Evolutionary conservation across 2,797 vertebrate genomes (phyloP).

Genomic region (Spondyliosoma cantharus): DNA sequence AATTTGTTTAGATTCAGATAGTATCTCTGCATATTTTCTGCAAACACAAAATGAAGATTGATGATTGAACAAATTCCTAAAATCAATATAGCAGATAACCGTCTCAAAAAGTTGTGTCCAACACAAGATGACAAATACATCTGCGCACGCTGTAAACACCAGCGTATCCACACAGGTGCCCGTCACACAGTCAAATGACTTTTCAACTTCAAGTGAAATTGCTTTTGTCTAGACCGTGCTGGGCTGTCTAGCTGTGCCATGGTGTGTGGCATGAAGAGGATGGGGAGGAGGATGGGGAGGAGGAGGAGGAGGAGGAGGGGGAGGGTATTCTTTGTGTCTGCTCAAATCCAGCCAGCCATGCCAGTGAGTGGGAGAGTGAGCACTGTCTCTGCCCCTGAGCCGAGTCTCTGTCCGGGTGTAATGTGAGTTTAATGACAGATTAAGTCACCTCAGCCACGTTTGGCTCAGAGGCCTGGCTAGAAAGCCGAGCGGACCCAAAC

Average conservation of each 20-base stretch:
- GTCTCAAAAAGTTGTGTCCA: conserved; percentile 18
- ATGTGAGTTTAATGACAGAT: conserved; percentile 89
- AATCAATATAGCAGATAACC: conserved; percentile 8
- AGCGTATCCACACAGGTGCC: conserved; percentile 59
- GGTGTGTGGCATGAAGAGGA: conserved; percentile 82
- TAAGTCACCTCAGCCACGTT: conserved; percentile 85
- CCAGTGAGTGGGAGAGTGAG: conserved; percentile 81
- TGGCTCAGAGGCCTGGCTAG: conserved; percentile 81
- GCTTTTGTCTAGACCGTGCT: conserved; percentile 81
- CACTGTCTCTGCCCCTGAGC: conserved; percentile 80
- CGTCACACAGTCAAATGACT: conserved; percentile 77
- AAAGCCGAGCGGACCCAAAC: conserved; percentile 83
- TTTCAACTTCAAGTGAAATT: conserved; percentile 81
- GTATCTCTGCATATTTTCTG: conserved; percentile 6
- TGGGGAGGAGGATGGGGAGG: conserved; percentile 55
- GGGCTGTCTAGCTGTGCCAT: conserved; percentile 81
- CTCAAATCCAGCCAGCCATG: conserved; percentile 81
- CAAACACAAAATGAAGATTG: conserved; percentile 13
- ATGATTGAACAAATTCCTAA: background rate
- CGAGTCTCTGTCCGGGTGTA: conserved; percentile 83
- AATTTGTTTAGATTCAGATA: background rate
- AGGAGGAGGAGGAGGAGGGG: conserved; percentile 14
- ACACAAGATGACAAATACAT: conserved; percentile 35
- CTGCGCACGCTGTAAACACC: conserved; percentile 33
- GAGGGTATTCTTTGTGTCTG: conserved; percentile 77